Evolutionary conservation across 1,140 invertebrate genomes (phyloP).

Genomic region (Campoletis sonorensis): DNA sequence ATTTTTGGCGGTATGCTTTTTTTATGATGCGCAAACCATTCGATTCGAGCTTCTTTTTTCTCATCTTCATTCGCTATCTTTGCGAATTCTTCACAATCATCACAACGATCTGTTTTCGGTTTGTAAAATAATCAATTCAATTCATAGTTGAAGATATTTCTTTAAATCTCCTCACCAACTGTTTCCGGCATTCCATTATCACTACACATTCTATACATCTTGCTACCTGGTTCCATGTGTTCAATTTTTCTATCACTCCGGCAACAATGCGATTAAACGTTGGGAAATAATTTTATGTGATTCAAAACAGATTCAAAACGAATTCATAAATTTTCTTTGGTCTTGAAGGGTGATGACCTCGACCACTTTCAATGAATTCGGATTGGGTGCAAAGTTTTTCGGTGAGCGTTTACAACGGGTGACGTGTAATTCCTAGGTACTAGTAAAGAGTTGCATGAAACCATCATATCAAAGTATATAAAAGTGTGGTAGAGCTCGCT

Average conservation of each 20-base stretch:
- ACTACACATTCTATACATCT: conserved; percentile 55
- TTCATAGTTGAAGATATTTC: conserved; percentile 51
- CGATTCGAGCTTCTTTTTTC: not conserved
- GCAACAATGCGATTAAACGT: conserved; percentile 56
- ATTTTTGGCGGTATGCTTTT: too few species aligned
- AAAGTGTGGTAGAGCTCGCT: too few species aligned
- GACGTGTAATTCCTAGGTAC: not conserved
- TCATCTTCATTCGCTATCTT: conserved; percentile 24
- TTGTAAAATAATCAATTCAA: conserved; percentile 51
- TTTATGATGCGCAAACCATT: too few species aligned
- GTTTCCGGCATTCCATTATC: conserved; percentile 40
- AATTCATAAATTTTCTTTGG: conserved; percentile 45
- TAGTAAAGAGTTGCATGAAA: conserved; percentile 8
- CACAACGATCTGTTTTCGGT: conserved; percentile 54
- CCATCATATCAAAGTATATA: too few species aligned
- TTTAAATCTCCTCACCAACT: conserved; percentile 46
- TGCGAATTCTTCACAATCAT: conserved; percentile 51
- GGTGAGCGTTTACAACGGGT: conserved; percentile 15
- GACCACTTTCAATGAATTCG: conserved; percentile 15
- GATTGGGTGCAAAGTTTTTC: not conserved
- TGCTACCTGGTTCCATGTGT: conserved; percentile 49
- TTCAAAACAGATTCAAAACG: conserved; percentile 41
- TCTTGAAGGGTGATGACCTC: conserved; percentile 37
- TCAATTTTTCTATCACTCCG: conserved; percentile 48
- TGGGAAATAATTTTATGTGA: conserved; percentile 56